phyloP scores from a whole-genome alignment of 1,140 invertebrate species.

The Bombus superbus region DNA sequence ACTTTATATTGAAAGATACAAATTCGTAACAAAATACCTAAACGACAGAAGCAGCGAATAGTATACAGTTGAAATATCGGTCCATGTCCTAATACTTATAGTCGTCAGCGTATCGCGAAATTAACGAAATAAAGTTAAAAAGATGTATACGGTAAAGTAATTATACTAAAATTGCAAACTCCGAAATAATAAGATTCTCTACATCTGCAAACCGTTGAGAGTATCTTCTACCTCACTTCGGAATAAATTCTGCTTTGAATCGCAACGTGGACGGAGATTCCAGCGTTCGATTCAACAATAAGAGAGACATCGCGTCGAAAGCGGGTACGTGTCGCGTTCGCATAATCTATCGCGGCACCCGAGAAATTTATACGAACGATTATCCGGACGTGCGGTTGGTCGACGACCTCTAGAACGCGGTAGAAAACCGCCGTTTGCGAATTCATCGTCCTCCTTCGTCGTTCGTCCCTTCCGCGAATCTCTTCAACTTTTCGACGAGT shows the following conservation, averaged over 20 bases:
- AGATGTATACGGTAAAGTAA: no score
- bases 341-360: conserved; percentile 18
- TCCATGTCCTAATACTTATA: no score
- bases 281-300: not conserved
- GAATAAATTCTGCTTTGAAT: not conserved
- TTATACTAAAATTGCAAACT: not conserved
- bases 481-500: not conserved
- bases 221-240: not conserved
- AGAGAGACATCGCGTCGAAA: conserved; percentile 4
- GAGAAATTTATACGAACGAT: conserved; percentile 22
- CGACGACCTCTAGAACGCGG: not conserved
- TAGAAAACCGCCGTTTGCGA: not conserved
- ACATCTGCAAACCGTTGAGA: not conserved
- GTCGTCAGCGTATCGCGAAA: no score
- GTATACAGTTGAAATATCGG: no score
- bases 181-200: not conserved
- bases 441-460: conserved; percentile 5
- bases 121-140: no score
- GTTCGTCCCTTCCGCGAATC: conserved; percentile 11
- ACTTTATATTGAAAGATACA: no score
- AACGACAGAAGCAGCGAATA: no score
- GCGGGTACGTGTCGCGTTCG: not conserved
- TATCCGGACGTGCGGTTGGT: not conserved
- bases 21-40: no score
- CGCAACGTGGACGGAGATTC: not conserved